phyloP scores from a whole-genome alignment of 1,140 invertebrate genomes.

The Nasonia vitripennis region DNA sequence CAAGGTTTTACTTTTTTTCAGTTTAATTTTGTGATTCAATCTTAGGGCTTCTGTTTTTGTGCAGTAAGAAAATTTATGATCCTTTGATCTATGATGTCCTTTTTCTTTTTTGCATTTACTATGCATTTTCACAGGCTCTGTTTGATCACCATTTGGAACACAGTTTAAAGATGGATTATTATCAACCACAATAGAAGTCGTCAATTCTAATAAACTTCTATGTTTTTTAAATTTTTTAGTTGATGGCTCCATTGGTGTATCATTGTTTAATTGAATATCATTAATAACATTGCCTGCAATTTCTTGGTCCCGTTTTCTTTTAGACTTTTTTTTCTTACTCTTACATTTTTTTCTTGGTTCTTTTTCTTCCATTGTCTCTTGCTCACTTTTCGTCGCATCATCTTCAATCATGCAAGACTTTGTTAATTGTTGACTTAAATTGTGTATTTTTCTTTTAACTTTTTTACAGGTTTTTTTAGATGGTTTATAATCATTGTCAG shows the following conservation, averaged over 20 bases:
- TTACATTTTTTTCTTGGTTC: not conserved
- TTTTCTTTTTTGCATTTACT: slow-evolving; percentile 8
- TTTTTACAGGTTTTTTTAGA: slow-evolving; percentile 40
- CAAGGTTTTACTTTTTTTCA: slow-evolving; percentile 55
- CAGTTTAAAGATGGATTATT: not conserved
- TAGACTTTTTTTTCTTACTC: slow-evolving; percentile 18
- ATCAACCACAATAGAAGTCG: not conserved
- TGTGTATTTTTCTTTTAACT: slow-evolving; percentile 52
- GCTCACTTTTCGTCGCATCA: not conserved
- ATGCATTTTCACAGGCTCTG: not conserved
- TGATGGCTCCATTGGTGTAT: slow-evolving; percentile 9
- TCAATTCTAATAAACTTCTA: slow-evolving; percentile 1
- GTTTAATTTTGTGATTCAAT: slow-evolving; percentile 55
- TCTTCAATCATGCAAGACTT: slow-evolving; percentile 55
- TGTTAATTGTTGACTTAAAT: slow-evolving; percentile 54
- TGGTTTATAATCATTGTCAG: not conserved
- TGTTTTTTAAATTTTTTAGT: slow-evolving; percentile 39
- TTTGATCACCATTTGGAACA: not conserved
- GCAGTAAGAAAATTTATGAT: not conserved
- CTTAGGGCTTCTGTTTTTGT: slow-evolving; percentile 1
- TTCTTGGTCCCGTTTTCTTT: slow-evolving; percentile 10
- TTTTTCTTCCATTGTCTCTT: not conserved
- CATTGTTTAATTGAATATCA: not conserved
- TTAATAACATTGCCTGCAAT: not conserved
- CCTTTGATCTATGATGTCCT: not conserved